Conservation (phyloP, 2,888 invertebrate species). For the Ormyrus pomaceus region DNA sequence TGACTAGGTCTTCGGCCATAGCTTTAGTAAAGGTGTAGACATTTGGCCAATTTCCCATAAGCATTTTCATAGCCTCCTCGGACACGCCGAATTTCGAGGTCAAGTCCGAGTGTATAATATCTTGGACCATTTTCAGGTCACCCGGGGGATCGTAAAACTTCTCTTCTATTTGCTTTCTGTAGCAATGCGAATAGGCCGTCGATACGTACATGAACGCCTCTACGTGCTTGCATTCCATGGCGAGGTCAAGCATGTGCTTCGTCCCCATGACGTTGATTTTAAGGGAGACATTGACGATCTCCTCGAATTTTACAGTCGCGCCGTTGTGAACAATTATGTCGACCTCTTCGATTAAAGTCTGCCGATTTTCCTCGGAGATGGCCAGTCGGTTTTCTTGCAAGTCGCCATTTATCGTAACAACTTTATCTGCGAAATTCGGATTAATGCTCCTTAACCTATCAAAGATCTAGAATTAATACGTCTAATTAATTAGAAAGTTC, state of each 20-base stretch:
- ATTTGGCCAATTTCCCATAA: slow-evolving; percentile 62
- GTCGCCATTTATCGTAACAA: slow-evolving; percentile 61
- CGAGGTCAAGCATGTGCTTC: slow-evolving; percentile 62
- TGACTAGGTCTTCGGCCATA: slow-evolving; percentile 63
- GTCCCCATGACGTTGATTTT: slow-evolving; percentile 63
- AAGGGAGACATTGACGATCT: slow-evolving; percentile 54
- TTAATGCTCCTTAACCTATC: slow-evolving; percentile 57
- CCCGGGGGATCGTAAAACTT: slow-evolving; percentile 63
- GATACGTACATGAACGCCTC: slow-evolving; percentile 64
- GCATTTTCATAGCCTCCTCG: slow-evolving; percentile 51
- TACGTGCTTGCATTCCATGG: slow-evolving; percentile 61
- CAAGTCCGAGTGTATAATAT: slow-evolving; percentile 61
- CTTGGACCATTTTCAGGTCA: slow-evolving; percentile 60
- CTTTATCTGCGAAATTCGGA: slow-evolving; percentile 60
- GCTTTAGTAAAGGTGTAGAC: slow-evolving; percentile 64
- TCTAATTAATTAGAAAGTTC: neutral
- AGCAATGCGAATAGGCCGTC: slow-evolving; percentile 64
- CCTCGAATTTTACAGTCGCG: slow-evolving; percentile 59
- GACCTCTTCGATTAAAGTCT: slow-evolving; percentile 58
- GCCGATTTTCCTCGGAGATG: slow-evolving; percentile 59
- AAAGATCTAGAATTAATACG: slow-evolving; percentile 61
- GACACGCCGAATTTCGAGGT: slow-evolving; percentile 58
- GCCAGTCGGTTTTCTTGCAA: slow-evolving; percentile 58
- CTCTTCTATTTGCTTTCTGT: slow-evolving; percentile 61
- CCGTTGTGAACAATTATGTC: slow-evolving; percentile 65